Conservation (phyloP, 1,140 invertebrate genomes). For the Batillaria attramentaria region DNA sequence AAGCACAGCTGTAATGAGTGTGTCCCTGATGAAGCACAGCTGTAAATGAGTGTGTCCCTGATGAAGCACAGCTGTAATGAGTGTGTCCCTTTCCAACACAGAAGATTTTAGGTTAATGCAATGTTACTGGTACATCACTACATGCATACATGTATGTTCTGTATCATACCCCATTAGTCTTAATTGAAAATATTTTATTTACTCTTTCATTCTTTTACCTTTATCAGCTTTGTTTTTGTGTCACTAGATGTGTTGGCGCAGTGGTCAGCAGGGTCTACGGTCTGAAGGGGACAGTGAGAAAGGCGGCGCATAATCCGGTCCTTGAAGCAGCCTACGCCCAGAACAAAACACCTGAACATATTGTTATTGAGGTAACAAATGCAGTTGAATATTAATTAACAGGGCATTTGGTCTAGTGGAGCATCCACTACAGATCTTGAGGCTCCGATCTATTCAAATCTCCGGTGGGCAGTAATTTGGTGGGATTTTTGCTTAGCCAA, state of each 20-base stretch:
- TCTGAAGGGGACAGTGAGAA: constrained; percentile 31
- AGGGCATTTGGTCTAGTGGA: not conserved
- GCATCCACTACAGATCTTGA: not conserved
- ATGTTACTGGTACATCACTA: not conserved
- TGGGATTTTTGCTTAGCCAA: not conserved
- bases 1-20: too few species aligned
- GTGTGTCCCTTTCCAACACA: not conserved
- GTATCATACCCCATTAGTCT: not conserved
- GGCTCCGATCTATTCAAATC: not conserved
- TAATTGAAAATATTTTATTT: not conserved
- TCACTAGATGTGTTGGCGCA: not conserved
- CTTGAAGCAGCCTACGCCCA: constrained; percentile 46
- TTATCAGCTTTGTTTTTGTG: not conserved
- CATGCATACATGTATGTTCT: not conserved
- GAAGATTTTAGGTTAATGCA: not conserved
- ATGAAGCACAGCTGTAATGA: too few species aligned
- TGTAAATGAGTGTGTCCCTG: too few species aligned
- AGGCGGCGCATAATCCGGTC: constrained; percentile 39
- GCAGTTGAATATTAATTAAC: not conserved
- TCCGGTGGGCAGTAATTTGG: not conserved
- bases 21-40: too few species aligned
- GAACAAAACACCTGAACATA: constrained; percentile 43
- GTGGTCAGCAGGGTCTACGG: not conserved
- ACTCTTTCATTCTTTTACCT: not conserved
- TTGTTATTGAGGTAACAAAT: constrained; percentile 38